Conservation (phyloP, 2,797 vertebrate genomes). For the Rhincodon typus region DNA sequence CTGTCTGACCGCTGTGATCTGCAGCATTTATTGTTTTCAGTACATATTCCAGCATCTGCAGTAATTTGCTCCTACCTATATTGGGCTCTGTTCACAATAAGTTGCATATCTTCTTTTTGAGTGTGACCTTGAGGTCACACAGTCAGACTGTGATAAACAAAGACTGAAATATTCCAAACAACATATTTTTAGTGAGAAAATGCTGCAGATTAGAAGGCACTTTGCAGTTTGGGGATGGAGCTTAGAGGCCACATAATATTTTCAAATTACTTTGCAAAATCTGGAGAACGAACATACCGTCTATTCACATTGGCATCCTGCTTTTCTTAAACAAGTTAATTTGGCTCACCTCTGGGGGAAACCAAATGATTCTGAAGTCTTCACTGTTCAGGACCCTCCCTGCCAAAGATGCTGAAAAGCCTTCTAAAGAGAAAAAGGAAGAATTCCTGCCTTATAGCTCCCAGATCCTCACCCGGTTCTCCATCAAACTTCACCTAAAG, state of each 20-base stretch:
- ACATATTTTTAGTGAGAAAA: background rate
- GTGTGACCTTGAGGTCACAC: background rate
- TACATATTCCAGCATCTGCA: too few relatives aligned
- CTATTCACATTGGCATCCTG: background rate
- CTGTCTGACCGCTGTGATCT: too few relatives aligned
- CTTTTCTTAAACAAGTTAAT: slow-evolving; percentile 23
- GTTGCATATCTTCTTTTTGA: background rate
- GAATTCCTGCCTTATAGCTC: slow-evolving; percentile 45
- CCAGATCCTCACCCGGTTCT: slow-evolving; percentile 36
- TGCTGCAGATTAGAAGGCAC: background rate
- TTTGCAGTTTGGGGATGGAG: background rate
- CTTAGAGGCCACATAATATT: background rate
- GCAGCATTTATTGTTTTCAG: too few relatives aligned
- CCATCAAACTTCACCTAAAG: slow-evolving; percentile 48
- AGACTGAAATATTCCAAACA: background rate
- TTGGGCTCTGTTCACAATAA: too few relatives aligned
- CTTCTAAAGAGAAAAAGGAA: slow-evolving; percentile 46
- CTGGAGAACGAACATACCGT: background rate
- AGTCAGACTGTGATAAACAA: background rate
- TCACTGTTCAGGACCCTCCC: too few relatives aligned
- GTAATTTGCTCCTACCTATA: too few relatives aligned
- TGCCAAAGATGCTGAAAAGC: too few relatives aligned
- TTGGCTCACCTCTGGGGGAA: slow-evolving; percentile 46
- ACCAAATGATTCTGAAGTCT: slow-evolving; percentile 48
- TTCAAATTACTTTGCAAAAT: background rate